Conservation (phyloP, 2,888 invertebrate species). For the Exephanes ischioxanthus region DNA sequence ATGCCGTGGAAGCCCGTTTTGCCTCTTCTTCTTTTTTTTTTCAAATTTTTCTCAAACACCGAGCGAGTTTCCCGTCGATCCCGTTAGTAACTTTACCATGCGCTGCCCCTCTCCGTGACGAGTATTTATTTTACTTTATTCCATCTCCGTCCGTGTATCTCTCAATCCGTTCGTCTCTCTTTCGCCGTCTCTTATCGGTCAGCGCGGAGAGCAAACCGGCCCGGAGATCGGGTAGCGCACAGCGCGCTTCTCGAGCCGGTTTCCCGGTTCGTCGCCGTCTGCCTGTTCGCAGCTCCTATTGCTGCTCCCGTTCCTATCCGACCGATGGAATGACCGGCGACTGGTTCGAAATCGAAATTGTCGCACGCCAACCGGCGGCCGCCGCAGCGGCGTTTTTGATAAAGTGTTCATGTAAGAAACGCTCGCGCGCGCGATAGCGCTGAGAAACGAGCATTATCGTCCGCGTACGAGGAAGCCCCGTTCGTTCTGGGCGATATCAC, state of each 20-base stretch:
- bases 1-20: neutral
- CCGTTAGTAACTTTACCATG: conserved; percentile 51
- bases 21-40: conserved; percentile 6
- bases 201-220: conserved; percentile 50
- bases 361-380: conserved; percentile 48
- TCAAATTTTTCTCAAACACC: neutral
- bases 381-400: conserved; percentile 46
- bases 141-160: neutral
- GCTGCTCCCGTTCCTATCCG: conserved; percentile 25
- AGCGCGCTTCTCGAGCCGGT: conserved; percentile 58
- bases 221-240: conserved; percentile 14
- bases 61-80: conserved; percentile 59
- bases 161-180: conserved; percentile 28
- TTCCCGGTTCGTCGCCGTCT: conserved; percentile 47
- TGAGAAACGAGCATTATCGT: conserved; percentile 39
- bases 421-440: conserved; percentile 11
- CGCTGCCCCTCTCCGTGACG: conserved; percentile 33
- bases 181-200: conserved; percentile 56
- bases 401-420: conserved; percentile 56
- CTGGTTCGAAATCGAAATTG: conserved; percentile 68
- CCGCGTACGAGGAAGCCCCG: conserved; percentile 46
- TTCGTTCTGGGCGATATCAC: conserved; percentile 59
- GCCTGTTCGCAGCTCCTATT: conserved; percentile 44
- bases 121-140: neutral
- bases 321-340: conserved; percentile 51